A percentile compares a stretch with the other conserved stretches of the same genome.
Evolutionary conservation across 2,888 invertebrate genomes (phyloP).

Genomic region (Nomada goodeniana): DNA sequence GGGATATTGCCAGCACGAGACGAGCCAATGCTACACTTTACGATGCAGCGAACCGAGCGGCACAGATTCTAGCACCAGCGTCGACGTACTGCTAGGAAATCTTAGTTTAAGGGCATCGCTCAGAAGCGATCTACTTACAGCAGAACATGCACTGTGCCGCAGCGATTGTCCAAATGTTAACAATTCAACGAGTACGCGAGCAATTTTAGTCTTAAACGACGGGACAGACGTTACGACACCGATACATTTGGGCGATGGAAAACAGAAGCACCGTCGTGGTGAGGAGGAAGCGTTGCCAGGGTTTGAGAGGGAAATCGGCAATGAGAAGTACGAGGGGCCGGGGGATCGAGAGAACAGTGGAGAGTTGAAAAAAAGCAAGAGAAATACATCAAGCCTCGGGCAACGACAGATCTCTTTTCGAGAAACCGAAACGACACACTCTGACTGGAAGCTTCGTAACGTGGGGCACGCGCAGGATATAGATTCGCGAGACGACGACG

Average conservation of each 20-base stretch:
- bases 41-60: slow-evolving; percentile 76
- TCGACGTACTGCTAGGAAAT: slow-evolving; percentile 80
- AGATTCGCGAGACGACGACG: slow-evolving; percentile 58
- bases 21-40: slow-evolving; percentile 63
- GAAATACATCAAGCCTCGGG: not conserved
- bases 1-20: slow-evolving; percentile 67
- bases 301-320: not conserved
- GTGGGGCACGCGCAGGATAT: slow-evolving; percentile 70
- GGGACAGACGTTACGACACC: not conserved
- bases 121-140: slow-evolving; percentile 75
- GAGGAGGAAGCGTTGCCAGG: not conserved
- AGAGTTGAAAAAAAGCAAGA: not conserved
- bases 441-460: slow-evolving; percentile 66
- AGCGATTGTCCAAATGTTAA: slow-evolving; percentile 70
- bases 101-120: slow-evolving; percentile 78
- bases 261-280: not conserved
- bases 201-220: not conserved
- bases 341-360: not conserved
- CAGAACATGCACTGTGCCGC: slow-evolving; percentile 73
- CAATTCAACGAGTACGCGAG: not conserved
- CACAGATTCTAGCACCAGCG: slow-evolving; percentile 79
- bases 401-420: slow-evolving; percentile 42
- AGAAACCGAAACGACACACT: not conserved
- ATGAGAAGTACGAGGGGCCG: not conserved
- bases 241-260: not conserved